Evolutionary conservation across 2,113 vertebrate genomes (phyloP), one percentile per base, ranked within the genome.

Genomic region (Thalassarche chlororhynchos): DNA sequence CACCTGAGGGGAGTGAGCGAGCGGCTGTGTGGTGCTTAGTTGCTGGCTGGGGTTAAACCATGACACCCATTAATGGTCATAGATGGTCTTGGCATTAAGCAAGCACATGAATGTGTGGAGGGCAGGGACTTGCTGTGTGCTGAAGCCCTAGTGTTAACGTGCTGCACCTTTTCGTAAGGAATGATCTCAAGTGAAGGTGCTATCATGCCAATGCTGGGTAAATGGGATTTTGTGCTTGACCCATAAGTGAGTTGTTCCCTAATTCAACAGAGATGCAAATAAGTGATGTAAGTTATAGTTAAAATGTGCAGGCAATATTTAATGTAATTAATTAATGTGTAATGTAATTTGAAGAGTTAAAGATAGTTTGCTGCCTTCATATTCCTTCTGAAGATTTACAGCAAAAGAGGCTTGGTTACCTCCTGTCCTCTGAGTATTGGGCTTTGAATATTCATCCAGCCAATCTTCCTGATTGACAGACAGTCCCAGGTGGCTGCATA

Each of bases 391-490:
- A 71, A 75, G 83, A 70, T 38, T 62, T 89, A 51, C 15, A 81
- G 84, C n/a, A 74, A 16, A 74, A 75, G 84, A 77, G n/a, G 62
- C 51, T 87, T 84, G 24, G 26, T 81, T 92, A 62, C 55, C 29
- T 58, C 34, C n/a, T 78, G 51, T 77, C 91, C 84, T 96, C 68
- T 0, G 23, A 44, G 75, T 83, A 44, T 24, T 83, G 42, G 66
- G 47, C 26, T 96, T 95, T 88, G 71, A 93, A 86, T 96, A 90
- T 96, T 92, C 83, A 89, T 90, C 54, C 58, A 92, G 83, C 91
- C 58, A 51, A 1, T 85, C 83, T 72, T 96, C 71, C 71, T 77
- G 92, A 83, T 12, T 85, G 92, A 90, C 61, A 83, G 52, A 15
- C 15, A 34, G 3, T 86, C 89, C 68, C 80, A 29, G 46, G 60